A percentile compares a stretch with the other conserved stretches of the same genome.
phyloP scores from a whole-genome alignment of 2,888 invertebrate species.

The Cephus rjabovi region DNA sequence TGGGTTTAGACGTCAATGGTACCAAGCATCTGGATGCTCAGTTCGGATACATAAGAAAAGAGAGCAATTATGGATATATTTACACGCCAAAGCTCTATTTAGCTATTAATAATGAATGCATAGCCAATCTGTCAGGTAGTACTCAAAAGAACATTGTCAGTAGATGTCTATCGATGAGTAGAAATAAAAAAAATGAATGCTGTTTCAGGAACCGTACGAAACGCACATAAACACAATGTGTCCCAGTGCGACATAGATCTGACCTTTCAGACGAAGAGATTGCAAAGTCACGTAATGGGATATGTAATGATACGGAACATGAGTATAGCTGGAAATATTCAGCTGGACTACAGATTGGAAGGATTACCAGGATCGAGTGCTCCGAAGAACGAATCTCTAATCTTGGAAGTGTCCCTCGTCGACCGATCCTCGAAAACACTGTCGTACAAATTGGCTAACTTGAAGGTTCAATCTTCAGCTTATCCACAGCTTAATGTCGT shows the following conservation, averaged over 20 bases:
- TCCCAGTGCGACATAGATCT: conserved; percentile 82
- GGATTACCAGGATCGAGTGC: conserved; percentile 61
- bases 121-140: conserved; percentile 79
- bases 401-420: conserved; percentile 67
- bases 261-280: conserved; percentile 82
- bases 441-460: conserved; percentile 73
- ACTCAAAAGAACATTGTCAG: conserved; percentile 49
- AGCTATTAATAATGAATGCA: conserved; percentile 78
- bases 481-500: conserved; percentile 73
- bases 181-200: conserved; percentile 20
- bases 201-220: conserved; percentile 71
- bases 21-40: conserved; percentile 77
- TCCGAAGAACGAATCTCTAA: conserved; percentile 63
- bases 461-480: conserved; percentile 79
- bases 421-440: conserved; percentile 72
- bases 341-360: conserved; percentile 76
- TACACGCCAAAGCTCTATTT: conserved; percentile 79
- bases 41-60: conserved; percentile 72
- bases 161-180: conserved; percentile 66
- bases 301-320: conserved; percentile 74
- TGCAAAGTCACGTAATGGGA: conserved; percentile 79
- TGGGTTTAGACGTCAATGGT: conserved; percentile 80
- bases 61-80: conserved; percentile 75
- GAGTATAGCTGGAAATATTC: conserved; percentile 71
- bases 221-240: conserved; percentile 76